Base-by-base conservation (phyloP, 1,140 invertebrate genomes). In the Drosophila ohnishii region DNA sequence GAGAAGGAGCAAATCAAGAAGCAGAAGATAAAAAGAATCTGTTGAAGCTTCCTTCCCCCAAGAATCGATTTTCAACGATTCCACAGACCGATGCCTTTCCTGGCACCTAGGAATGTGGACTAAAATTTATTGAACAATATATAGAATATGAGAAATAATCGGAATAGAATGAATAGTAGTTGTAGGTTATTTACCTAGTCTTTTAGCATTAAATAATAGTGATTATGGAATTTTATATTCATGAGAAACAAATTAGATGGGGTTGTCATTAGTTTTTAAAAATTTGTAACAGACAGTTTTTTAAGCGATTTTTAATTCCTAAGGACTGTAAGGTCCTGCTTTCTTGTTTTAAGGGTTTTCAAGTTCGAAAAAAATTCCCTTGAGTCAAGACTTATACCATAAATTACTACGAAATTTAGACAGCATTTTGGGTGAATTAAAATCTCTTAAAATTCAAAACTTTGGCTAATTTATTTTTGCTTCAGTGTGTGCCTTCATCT, bases 21-120 rank as follows among this genome's bases (percentile, higher is more conserved):
- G 50, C 9, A 55, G 14, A 40, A 47, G 44, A 67, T 39, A 34
- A 35, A 61, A 60, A 60, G 55, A 58, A 30, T 63, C 60, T 40
- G 55, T 39, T 32, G 19, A n/a, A 25, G 45, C n/a, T n/a, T n/a
- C n/a, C n/a, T n/a, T n/a, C n/a, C 16, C 16, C 14, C 28, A 50
- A n/a, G 44, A 39, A 66, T 66, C 64, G 61, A 66, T 66, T 65
- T 14, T 13, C 35, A 37, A 37, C 35, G 13, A 37, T 37, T 50
- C 28, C 51, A 22, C 28, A 47, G 42, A 48, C 22, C 35, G 34
- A 66, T 64, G 63, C 59, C 25, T 66, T 48, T 0, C 19, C 2
- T 11, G 19, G 61, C 61, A 64, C 61, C 30, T 60, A 61, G 56
- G 34, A 13, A 37, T 65, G 40, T 16, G 0, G 35, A 5, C 2